Base-by-base conservation (phyloP, 2,113 vertebrate species). In the Dipodomys merriami region DNA sequence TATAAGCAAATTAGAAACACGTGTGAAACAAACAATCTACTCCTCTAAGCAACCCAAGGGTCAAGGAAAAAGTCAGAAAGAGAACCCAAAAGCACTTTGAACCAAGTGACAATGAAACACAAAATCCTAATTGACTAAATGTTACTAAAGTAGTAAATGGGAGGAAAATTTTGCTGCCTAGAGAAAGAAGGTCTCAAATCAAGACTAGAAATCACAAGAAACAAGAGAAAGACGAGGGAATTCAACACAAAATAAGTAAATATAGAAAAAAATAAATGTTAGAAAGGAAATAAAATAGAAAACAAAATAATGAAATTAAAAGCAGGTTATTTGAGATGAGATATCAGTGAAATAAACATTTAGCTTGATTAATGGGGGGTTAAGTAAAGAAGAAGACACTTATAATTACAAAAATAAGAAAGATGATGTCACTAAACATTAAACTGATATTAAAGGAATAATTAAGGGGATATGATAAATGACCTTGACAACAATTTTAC, bases 161-260 rank as follows among this genome's bases (percentile, higher is more conserved):
- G n/a, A 62, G 62, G 19, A 64, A 80, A 79, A 88, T 33, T n/a
- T 44, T 88, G 72, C 80, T 19, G 27, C 13, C 68, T 44, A 69
- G 35, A 85, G 27, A 86, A 60, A 35, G 86, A 81, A 82, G 35
- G 18, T 81, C 39, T 86, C 82, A 71, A 93, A 77, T 74, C 23
- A 72, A 80, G 68, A 86, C 25, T 33, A 53, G 19, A 68, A 25
- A 10, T 88, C 68, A 68, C 25, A 85, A 77, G n/a, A 91, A 64
- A 77, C 27, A 29, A 73, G 11, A 35, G 35, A 30, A 88, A 77
- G 29, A 86, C 73, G n/a, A 72, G 30, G 27, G 19, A 80, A 79
- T 67, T 69, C 77, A 87, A 83, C 39, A 74, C 29, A 77, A 79
- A 88, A 71, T 20, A 77, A 83, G 83, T 33, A 91, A 29, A 65